Conservation (phyloP, 2,113 vertebrate genomes). For the Rhinichthys klamathensis region DNA sequence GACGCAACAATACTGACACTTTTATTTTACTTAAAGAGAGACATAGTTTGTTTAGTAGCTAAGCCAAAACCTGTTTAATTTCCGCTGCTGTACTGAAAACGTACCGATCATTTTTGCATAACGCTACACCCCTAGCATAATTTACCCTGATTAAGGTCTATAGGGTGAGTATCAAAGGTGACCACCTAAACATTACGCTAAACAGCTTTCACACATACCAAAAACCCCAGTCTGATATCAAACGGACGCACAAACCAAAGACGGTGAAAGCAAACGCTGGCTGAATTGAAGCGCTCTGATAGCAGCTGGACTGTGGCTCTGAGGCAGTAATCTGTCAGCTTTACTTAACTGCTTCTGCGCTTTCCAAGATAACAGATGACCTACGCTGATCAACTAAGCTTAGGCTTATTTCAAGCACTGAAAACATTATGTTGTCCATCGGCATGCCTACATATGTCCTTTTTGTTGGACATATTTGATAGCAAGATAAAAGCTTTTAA, state of each 20-base stretch:
- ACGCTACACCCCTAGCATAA: too few species aligned
- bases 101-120: too few species aligned
- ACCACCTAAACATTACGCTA: not conserved
- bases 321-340: conserved; percentile 48
- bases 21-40: too few species aligned
- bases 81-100: too few species aligned
- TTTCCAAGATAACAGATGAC: conserved; percentile 48
- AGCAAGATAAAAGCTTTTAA: conserved; percentile 24
- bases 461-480: conserved; percentile 2
- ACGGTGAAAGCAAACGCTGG: not conserved
- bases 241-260: not conserved
- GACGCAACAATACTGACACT: too few species aligned
- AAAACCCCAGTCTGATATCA: not conserved
- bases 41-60: too few species aligned
- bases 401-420: conserved; percentile 41
- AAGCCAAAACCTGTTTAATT: too few species aligned
- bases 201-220: not conserved
- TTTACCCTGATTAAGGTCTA: too few species aligned
- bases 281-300: conserved; percentile 14
- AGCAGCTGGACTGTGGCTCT: conserved; percentile 38
- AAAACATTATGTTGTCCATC: conserved; percentile 47
- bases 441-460: conserved; percentile 14
- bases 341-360: conserved; percentile 36
- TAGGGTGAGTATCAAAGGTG: not conserved
- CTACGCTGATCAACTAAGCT: conserved; percentile 47